A percentile compares a stretch with the other conserved stretches of the same genome.
phyloP scores from a whole-genome alignment of 2,113 vertebrate species.

The Rhinolophus ferrumequinum region DNA sequence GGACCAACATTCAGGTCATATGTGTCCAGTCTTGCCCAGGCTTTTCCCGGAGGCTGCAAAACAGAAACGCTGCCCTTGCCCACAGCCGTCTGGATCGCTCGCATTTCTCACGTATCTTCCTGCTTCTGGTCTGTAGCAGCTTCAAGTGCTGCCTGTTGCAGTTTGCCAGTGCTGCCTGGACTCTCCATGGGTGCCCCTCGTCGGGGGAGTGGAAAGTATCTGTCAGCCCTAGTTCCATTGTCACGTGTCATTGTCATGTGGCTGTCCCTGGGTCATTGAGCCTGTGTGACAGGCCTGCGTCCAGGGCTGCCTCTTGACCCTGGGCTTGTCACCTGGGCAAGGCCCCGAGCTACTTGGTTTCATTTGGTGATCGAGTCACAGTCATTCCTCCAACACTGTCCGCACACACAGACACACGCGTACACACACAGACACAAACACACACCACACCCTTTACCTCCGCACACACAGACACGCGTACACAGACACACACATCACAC shows the following conservation, averaged over 20 bases:
- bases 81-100: fast-evolving
- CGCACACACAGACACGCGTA: fast-evolving
- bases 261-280: not conserved
- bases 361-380: not conserved
- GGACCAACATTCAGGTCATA: not conserved
- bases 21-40: not conserved
- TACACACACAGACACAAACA: not conserved
- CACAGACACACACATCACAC: too few relatives aligned
- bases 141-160: not conserved
- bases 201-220: not conserved
- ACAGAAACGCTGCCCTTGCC: too few relatives aligned
- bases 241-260: not conserved
- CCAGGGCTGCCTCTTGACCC: not conserved
- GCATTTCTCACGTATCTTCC: not conserved
- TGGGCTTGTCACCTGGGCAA: not conserved
- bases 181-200: too few relatives aligned
- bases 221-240: not conserved
- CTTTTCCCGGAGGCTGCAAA: not conserved
- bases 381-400: not conserved
- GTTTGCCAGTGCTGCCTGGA: not conserved
- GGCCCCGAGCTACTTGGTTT: not conserved
- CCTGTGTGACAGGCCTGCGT: not conserved
- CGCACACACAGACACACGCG: not conserved
- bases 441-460: not conserved
- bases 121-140: not conserved